Percentiles rank a stretch among this genome's conserved stretches.
Conservation (phyloP, 1,140 invertebrate genomes). For the Spodoptera frugiperda region DNA sequence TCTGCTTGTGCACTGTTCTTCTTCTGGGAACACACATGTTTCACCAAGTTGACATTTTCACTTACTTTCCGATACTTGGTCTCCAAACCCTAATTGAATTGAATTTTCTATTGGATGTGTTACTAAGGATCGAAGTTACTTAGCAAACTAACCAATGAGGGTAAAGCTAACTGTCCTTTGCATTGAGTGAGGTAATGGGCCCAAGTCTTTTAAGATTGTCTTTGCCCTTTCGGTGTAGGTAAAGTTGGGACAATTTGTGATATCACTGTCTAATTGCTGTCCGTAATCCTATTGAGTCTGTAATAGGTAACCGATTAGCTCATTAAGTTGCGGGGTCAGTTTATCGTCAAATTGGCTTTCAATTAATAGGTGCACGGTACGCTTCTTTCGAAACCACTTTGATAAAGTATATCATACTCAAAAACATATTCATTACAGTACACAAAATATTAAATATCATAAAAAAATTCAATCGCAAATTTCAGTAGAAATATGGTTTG, state of each 20-base stretch:
- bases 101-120: conserved; percentile 12
- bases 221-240: neutral
- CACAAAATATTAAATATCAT: no score
- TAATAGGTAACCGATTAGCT: no score
- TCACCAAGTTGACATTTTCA: conserved; percentile 2
- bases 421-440: no score
- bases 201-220: neutral
- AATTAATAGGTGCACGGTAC: no score
- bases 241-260: neutral
- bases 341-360: no score
- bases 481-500: neutral
- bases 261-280: neutral
- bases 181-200: neutral
- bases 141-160: neutral
- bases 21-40: neutral
- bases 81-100: conserved; percentile 14
- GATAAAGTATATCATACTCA: no score
- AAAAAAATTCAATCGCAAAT: no score
- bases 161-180: neutral
- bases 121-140: neutral
- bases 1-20: no score
- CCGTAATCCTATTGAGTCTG: no score
- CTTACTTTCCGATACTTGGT: neutral
- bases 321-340: no score
- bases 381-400: no score